Evolutionary conservation across 2,113 vertebrate genomes (phyloP).

Genomic region (Carassius gibelio): DNA sequence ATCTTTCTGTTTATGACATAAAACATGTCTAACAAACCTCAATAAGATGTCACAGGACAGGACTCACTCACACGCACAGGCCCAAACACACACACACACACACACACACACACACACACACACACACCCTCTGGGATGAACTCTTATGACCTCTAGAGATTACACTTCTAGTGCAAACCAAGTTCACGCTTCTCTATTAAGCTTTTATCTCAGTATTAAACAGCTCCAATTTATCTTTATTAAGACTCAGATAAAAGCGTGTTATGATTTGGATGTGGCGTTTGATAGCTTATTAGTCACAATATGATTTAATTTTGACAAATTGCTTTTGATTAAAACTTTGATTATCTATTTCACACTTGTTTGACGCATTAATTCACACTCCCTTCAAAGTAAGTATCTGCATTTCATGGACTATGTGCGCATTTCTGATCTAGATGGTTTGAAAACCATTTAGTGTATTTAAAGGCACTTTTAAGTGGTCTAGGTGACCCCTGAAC

Average conservation of each 20-base stretch:
- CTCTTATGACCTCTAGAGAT: background rate
- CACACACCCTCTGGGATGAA: background rate
- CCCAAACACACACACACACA: no score
- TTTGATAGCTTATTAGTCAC: slow-evolving; percentile 32
- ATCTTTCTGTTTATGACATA: background rate
- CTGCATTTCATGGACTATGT: background rate
- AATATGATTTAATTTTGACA: slow-evolving; percentile 28
- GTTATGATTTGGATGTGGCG: slow-evolving; percentile 15
- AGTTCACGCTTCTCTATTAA: slow-evolving; percentile 6
- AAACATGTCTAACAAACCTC: no score
- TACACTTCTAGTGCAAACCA: background rate
- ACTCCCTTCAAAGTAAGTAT: background rate
- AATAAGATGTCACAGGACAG: background rate
- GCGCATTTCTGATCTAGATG: background rate
- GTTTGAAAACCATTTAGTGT: background rate
- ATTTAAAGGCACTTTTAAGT: background rate
- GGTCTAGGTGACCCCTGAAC: slow-evolving; percentile 3
- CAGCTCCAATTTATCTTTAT: background rate
- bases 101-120: no score
- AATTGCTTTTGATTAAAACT: slow-evolving; percentile 22
- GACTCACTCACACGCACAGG: no score
- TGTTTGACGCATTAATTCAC: background rate
- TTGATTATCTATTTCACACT: slow-evolving; percentile 17
- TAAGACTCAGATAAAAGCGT: background rate
- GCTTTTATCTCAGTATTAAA: slow-evolving; percentile 15